Percentiles rank a stretch among this genome's conserved stretches.
phyloP scores from a whole-genome alignment of 2,113 vertebrate genomes.

The Agapornis roseicollis region DNA sequence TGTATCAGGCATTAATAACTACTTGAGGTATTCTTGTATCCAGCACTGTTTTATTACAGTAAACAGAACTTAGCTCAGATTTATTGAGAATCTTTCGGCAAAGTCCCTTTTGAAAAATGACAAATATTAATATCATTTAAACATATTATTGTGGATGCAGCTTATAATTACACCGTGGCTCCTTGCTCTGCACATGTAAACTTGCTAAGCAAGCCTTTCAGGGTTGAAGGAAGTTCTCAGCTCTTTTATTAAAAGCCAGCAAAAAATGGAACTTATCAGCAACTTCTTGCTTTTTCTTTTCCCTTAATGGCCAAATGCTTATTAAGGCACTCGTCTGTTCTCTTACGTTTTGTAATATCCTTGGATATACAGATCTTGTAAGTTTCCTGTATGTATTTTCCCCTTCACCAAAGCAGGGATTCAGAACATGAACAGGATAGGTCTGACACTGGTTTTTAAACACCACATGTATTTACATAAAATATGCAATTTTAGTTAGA shows the following conservation, averaged over 20 bases:
- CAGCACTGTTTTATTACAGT: not conserved
- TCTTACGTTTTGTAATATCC: not conserved
- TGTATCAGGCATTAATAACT: not conserved
- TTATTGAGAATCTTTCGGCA: not conserved
- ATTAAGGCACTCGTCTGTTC: not conserved
- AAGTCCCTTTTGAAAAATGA: not conserved
- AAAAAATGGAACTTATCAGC: not conserved
- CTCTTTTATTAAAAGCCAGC: not conserved
- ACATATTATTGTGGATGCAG: not conserved
- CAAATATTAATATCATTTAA: not conserved
- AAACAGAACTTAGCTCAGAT: not conserved
- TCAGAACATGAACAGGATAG: not conserved
- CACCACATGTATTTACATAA: not conserved
- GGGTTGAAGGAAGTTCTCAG: not conserved
- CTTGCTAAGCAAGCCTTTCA: not conserved
- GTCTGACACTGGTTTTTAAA: not conserved
- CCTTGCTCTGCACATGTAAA: not conserved
- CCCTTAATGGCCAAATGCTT: not conserved
- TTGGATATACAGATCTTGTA: not conserved
- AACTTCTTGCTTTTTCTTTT: not conserved
- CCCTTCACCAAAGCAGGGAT: not conserved
- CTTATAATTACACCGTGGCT: not conserved
- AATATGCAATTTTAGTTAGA: not conserved
- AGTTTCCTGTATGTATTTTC: not conserved
- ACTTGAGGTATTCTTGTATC: not conserved